Evolutionary conservation across 2,113 vertebrate genomes (phyloP), one percentile per base, ranked within the genome.

Genomic region (Phoenicopterus ruber): DNA sequence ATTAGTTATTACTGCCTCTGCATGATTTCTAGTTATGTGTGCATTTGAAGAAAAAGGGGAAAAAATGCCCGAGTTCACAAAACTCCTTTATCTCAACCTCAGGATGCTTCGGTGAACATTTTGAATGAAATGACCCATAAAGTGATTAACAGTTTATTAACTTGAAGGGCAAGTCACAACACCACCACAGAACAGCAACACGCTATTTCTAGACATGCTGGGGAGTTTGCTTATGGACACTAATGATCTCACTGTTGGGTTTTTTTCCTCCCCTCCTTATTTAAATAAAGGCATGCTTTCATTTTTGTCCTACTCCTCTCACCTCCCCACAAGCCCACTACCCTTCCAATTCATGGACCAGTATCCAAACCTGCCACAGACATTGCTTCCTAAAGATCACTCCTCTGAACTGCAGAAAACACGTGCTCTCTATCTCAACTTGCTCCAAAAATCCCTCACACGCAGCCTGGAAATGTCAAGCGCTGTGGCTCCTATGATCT

Each of bases 1-100:
- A 66, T 90, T 94, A 87, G 77, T 91, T 96, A 98, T 96, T 97
- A 96, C 65, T 92, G 84, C 79, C 96, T 94, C 96, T 79, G 96
- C 96, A 55, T 94, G 96, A 90, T 80, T 98, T 93, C 96, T 66
- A 90, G 88, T 95, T 78, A 86, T 12, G 21, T 28, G 82, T 74
- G 72, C 76, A 86, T 70, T 91, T 82, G 91, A 88, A 95, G 90
- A 76, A 95, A 95, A 80, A 50, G 25, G 28, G 49, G 26, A 4
- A 80, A 94, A 96, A 94, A 61, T 6, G 26, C 63, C 52, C 3
- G 11, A 97, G 85, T 87, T 89, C 87, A 80, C 59, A 72, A 71
- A 93, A 76, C 66, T 95, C 72, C 82, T 94, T 92, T 55, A 88
- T 82, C 70, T 89, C 70, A 96, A 78, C 46, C 58, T 92, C 42